A percentile compares a stretch with the other conserved stretches of the same genome.
phyloP scores from a whole-genome alignment of 2,888 invertebrate genomes.

The Lycaena phlaeas region DNA sequence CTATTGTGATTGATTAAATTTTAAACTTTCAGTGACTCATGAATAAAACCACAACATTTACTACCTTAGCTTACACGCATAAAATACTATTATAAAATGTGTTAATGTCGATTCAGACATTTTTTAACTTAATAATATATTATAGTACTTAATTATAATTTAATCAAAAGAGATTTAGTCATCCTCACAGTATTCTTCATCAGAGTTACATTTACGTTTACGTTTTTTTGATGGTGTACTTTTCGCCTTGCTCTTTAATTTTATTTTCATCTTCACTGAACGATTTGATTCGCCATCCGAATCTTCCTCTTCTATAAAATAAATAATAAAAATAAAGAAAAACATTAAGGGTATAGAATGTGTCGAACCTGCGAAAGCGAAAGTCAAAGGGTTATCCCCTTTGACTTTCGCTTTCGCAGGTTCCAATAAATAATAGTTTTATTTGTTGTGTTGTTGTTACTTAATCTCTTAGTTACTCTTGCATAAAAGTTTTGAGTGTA shows the following conservation, averaged over 20 bases:
- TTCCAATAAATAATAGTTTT: too few species aligned
- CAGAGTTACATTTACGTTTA: slow-evolving; percentile 76
- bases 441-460: too few species aligned
- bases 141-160: slow-evolving; percentile 7
- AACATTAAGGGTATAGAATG: too few species aligned
- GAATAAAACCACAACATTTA: not conserved
- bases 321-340: not conserved
- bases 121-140: not conserved
- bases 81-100: slow-evolving; percentile 2
- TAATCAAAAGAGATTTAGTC: slow-evolving; percentile 39
- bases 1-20: not conserved
- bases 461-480: too few species aligned
- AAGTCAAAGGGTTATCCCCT: too few species aligned
- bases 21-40: not conserved
- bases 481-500: too few species aligned
- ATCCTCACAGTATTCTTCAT: slow-evolving; percentile 77
- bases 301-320: slow-evolving; percentile 63
- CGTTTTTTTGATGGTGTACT: slow-evolving; percentile 70
- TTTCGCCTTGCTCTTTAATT: slow-evolving; percentile 73
- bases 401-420: too few species aligned
- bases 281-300: slow-evolving; percentile 76
- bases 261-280: slow-evolving; percentile 82
- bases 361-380: too few species aligned
- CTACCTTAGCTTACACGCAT: not conserved
- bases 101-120: slow-evolving; percentile 1